Evolutionary conservation across 2,888 invertebrate genomes (phyloP).

Genomic region (Protonemura montana): DNA sequence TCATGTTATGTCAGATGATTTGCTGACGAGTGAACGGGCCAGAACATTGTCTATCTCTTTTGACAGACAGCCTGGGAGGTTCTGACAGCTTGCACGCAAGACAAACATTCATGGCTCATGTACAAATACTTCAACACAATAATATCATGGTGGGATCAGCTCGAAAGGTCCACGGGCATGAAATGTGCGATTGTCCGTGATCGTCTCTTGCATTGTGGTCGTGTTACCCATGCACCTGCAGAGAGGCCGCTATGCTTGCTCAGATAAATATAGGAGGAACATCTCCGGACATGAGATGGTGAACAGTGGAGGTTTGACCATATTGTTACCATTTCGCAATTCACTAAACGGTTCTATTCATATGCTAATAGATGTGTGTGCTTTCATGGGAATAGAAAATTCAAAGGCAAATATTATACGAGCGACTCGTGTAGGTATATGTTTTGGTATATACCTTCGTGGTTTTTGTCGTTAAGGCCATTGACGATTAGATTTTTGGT

Average conservation of each 20-base stretch:
- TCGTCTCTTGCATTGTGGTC: not conserved
- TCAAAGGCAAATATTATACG: not conserved
- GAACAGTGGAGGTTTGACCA: not conserved
- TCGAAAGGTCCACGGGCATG: not conserved
- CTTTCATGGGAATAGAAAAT: slow-evolving; percentile 7
- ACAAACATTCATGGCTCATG: slow-evolving; percentile 35
- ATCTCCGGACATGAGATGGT: not conserved
- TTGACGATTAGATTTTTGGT: not conserved
- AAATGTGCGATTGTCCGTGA: slow-evolving; percentile 4
- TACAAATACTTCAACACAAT: slow-evolving; percentile 33
- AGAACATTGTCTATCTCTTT: not conserved
- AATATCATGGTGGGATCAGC: not conserved
- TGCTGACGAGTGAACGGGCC: not conserved
- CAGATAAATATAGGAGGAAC: not conserved
- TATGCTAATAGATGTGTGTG: not conserved
- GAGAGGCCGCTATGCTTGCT: not conserved
- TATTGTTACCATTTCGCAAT: slow-evolving; percentile 12
- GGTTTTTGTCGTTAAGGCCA: not conserved
- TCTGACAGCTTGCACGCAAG: slow-evolving; percentile 32
- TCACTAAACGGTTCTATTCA: not conserved
- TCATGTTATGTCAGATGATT: not conserved
- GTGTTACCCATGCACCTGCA: slow-evolving; percentile 1
- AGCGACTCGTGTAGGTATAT: slow-evolving; percentile 4
- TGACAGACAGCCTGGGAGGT: slow-evolving; percentile 33
- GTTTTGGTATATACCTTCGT: slow-evolving; percentile 1